Evolutionary conservation across 2,797 vertebrate genomes (phyloP), one percentile per base, ranked within the genome.

Genomic region (Cichlasoma orientale): DNA sequence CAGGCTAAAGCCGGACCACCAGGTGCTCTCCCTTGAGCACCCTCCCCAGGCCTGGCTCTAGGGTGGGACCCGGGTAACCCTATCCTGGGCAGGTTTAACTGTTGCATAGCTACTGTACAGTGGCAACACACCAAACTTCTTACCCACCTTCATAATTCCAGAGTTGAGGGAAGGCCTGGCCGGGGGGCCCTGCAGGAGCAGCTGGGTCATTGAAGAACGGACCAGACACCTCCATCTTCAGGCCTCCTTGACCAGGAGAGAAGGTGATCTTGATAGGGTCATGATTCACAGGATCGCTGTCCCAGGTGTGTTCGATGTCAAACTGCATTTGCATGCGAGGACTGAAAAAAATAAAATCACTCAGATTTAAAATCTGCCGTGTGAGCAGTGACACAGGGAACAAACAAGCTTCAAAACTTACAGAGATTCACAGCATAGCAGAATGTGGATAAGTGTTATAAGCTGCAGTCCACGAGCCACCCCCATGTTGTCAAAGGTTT

Each of bases 61-160:
- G 29, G 29, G 29, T 31, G 29, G 29, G 29, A 7, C 4, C 29
- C 7, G 5, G 2, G 29, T 31, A 31, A 31, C 29, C 29, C 29
- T 31, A 31, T 31, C 33, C 33, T 2, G 7, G 7, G 33, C 7
- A 9, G 33, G 8, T 7, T 33, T 8, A 33, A 9, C 33, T 33
- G 33, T 33, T n/a, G n/a, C n/a, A n/a, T n/a, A n/a, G n/a, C n/a
- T n/a, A n/a, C n/a, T n/a, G 44, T 36, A 50, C n/a, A 55, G 47
- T 10, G 36, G 33, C 3, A 23, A 58, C 38, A 7, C 13, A 18
- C n/a, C 33, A 13, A 27, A 6, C 4, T 11, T 54, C 1, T 50
- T 57, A 72, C 93, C 82, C 83, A 97, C 97, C 98, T 94, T 99
- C 97, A 87, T 97, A 98, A 90, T 99, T 85, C 97, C 97, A 99